A percentile compares a stretch with the other conserved stretches of the same genome.
Evolutionary conservation across 2,113 vertebrate genomes (phyloP).

Genomic region (Marcusenius ussheri): DNA sequence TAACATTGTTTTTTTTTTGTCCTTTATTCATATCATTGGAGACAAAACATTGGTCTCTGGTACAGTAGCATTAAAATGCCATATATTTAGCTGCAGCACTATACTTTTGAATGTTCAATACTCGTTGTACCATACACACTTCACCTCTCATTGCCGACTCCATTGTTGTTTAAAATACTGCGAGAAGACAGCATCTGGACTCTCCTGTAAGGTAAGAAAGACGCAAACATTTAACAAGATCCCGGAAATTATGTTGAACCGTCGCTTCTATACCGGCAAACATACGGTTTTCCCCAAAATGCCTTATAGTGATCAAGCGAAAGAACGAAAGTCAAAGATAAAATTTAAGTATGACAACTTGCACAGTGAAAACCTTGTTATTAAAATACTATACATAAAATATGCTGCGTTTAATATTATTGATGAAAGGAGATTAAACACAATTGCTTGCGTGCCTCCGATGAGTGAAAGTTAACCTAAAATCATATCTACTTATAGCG

Average conservation of each 20-base stretch:
- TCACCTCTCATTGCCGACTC: constrained; percentile 10
- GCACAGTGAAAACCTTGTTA: not conserved
- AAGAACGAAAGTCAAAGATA: not conserved
- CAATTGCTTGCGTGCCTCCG: not conserved
- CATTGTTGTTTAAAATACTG: not conserved
- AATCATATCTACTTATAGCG: not conserved
- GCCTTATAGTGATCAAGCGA: not conserved
- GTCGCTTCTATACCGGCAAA: not conserved
- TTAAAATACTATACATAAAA: not conserved
- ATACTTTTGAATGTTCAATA: not conserved
- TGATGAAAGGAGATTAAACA: not conserved
- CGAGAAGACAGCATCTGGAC: not conserved
- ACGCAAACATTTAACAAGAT: not conserved
- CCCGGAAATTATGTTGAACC: not conserved
- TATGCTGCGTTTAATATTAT: not conserved
- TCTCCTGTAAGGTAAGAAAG: not conserved
- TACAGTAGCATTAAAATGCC: not conserved
- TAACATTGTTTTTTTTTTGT: not conserved
- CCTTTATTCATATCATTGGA: not conserved
- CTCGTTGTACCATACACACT: not conserved
- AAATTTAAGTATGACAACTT: not conserved
- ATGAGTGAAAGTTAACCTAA: not conserved
- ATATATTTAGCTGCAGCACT: not conserved
- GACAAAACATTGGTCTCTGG: not conserved
- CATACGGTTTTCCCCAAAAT: not conserved